phyloP scores from a whole-genome alignment of 2,113 vertebrate genomes.

The Pogona vitticeps region DNA sequence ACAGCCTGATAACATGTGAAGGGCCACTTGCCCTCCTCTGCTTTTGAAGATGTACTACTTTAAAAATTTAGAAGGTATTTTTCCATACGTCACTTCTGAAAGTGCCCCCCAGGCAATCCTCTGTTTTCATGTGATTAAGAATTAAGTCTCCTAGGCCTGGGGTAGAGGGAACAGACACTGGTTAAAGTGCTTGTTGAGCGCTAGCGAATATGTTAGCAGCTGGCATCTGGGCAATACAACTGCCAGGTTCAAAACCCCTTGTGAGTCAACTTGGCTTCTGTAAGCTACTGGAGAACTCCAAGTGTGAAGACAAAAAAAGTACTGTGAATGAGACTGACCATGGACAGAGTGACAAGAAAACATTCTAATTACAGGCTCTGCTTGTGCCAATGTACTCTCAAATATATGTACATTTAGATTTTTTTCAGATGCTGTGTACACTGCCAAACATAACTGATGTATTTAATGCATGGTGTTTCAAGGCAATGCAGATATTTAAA shows the following conservation, averaged over 20 bases:
- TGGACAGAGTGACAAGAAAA: slow-evolving; percentile 1
- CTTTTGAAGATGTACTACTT: not conserved
- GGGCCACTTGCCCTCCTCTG: not conserved
- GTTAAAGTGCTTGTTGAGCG: not conserved
- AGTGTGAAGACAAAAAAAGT: not conserved
- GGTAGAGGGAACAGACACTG: not conserved
- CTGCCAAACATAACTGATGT: not conserved
- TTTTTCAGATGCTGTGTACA: not conserved
- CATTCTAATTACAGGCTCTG: not conserved
- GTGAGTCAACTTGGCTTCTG: not conserved
- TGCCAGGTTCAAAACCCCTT: not conserved
- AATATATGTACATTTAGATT: not conserved
- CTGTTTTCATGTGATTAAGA: not conserved
- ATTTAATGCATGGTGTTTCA: not conserved
- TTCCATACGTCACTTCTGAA: not conserved
- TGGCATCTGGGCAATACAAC: slow-evolving; percentile 4
- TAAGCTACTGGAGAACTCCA: not conserved
- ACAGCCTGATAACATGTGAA: not conserved
- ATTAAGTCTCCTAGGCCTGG: not conserved
- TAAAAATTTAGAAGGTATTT: not conserved
- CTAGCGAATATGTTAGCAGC: not conserved
- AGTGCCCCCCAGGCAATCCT: not conserved
- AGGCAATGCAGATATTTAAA: not conserved
- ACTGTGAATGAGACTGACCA: not conserved
- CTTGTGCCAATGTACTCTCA: not conserved